Evolutionary conservation across 2,888 invertebrate genomes (phyloP), one percentile per base, ranked within the genome.

Genomic region (Camponotus fellah): DNA sequence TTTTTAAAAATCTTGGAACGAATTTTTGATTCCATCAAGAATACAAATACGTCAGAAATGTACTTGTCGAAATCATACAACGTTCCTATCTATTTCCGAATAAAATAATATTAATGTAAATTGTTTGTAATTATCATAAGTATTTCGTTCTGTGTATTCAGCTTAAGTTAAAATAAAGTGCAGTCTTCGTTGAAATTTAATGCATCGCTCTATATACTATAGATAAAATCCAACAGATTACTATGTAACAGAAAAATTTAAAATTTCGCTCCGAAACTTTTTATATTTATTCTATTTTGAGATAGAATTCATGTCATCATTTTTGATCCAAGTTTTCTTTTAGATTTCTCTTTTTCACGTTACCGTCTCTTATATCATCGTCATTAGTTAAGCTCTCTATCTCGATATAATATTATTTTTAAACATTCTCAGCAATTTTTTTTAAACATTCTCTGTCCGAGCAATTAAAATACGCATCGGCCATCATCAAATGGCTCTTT

Each of bases 381-480:
- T n/a, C 46, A 40, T 77, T 32, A 69, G 34, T 34, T 60, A 46
- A 17, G 12, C 2, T 8, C 2, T 8, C 37, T 37, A 37, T 3
- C 12, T 69, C 21, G 34, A 10, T 1, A 53, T 60, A 43, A 60
- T 80, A 37, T 17, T 37, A 21, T 34, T 32, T 49, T 58, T 32
- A 68, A 58, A 43, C 40, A 43, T 26, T 4, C 26, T 26, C n/a
- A 34, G 0, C 0, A n/a, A 12, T 26, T 10, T 32, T 43, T 66
- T 80, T 26, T n/a, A 60, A 80, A 80, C 46, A 8, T 71, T 60
- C 37, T 37, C 56, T 34, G n/a, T 12, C 43, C 21, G 71, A 49
- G 46, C 71, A 71, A 80, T 69, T 71, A 80, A 80, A 80, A 80
- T 71, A 80, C 79, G 60, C 79, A 80, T 26, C 12, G 21, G 9